phyloP scores from a whole-genome alignment of 2,888 invertebrate species.

The Sphaerophoria taeniata region DNA sequence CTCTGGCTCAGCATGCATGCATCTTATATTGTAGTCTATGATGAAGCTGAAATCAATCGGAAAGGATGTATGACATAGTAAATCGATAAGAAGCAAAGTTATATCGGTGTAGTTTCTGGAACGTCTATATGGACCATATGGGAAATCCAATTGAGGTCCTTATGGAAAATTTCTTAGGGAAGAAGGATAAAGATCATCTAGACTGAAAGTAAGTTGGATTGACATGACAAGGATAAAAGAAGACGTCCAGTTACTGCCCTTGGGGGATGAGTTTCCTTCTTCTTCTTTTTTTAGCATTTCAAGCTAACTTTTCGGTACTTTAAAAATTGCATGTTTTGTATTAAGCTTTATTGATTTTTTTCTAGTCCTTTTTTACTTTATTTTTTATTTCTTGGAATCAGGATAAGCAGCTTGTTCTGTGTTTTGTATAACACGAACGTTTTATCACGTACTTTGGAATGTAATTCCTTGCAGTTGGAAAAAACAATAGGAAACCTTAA shows the following conservation, averaged over 20 bases:
- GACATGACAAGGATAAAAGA: too few relatives aligned
- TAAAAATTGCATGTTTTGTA: background rate
- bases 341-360: constrained; percentile 25
- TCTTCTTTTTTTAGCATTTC: background rate
- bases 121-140: too few relatives aligned
- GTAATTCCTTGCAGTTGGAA: constrained; percentile 15
- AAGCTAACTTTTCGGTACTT: constrained; percentile 1
- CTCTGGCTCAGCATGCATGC: background rate
- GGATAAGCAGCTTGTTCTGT: constrained; percentile 21
- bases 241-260: too few relatives aligned
- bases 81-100: constrained; percentile 4
- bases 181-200: too few relatives aligned
- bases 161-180: too few relatives aligned
- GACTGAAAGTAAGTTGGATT: too few relatives aligned
- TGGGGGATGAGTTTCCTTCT: background rate
- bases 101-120: too few relatives aligned
- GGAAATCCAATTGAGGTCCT: too few relatives aligned
- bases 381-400: background rate
- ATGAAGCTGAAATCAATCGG: constrained; percentile 34
- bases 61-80: constrained; percentile 30
- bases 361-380: too few relatives aligned
- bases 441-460: constrained; percentile 18
- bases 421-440: constrained; percentile 11
- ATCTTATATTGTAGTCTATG: too few relatives aligned
- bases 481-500: constrained; percentile 20